phyloP scores from a whole-genome alignment of 1,140 invertebrate species.

The Tetragonula clypearis region DNA sequence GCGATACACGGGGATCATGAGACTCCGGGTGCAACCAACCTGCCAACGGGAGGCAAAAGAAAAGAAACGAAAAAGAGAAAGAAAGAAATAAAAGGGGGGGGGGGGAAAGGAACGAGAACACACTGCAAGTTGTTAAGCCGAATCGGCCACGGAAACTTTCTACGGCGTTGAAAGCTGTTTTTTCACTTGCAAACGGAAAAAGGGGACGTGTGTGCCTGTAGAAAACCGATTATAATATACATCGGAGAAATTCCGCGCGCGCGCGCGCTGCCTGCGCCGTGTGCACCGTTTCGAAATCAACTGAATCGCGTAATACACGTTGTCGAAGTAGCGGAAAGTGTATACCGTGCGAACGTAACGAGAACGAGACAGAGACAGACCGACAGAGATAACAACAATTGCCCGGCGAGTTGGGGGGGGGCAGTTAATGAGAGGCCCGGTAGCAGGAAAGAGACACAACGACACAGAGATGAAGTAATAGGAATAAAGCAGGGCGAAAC shows the following conservation, averaged over 20 bases:
- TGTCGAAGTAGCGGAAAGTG: constrained; percentile 18
- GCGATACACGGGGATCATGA: background rate
- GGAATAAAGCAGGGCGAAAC: constrained; percentile 36
- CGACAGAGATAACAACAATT: background rate
- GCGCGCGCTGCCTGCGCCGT: background rate
- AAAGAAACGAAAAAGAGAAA: background rate
- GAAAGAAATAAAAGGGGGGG: background rate
- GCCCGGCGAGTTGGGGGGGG: background rate
- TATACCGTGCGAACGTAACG: background rate
- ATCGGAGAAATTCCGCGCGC: constrained; percentile 46
- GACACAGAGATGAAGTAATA: constrained; percentile 31
- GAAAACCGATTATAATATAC: constrained; percentile 40
- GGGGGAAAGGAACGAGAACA: background rate
- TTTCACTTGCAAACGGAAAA: constrained; percentile 45
- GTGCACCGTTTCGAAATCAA: constrained; percentile 41
- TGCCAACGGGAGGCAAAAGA: background rate
- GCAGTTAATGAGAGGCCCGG: constrained; percentile 3
- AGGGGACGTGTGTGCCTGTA: constrained; percentile 10
- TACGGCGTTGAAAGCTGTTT: constrained; percentile 48
- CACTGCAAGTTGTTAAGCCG: background rate
- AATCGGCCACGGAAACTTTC: constrained; percentile 45
- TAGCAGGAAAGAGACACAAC: constrained; percentile 15
- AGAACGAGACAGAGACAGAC: background rate
- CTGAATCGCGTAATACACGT: constrained; percentile 49
- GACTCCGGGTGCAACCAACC: no score